Conservation (phyloP, 2,888 invertebrate genomes). For the Capitulum mitella region DNA sequence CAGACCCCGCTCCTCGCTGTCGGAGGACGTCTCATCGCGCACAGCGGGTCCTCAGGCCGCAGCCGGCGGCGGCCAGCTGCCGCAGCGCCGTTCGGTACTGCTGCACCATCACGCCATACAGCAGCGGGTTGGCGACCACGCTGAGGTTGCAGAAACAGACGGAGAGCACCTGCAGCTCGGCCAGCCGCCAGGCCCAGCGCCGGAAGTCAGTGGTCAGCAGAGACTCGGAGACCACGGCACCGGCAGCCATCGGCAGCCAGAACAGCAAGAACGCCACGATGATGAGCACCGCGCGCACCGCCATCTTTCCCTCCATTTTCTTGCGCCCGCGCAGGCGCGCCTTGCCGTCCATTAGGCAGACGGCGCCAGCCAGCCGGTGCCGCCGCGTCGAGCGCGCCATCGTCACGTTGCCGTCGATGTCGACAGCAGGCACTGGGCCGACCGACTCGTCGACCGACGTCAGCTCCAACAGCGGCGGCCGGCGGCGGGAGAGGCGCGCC, state of each 20-base stretch:
- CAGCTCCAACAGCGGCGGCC: background rate
- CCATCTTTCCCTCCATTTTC: background rate
- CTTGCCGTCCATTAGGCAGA: background rate
- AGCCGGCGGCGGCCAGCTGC: background rate
- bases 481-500: background rate
- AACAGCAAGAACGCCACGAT: background rate
- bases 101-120: conserved; percentile 10
- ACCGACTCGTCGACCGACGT: background rate
- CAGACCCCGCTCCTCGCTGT: too few species aligned
- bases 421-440: background rate
- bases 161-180: background rate
- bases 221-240: background rate
- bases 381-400: background rate
- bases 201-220: background rate
- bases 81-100: conserved; percentile 4
- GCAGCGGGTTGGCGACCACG: conserved; percentile 1
- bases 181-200: background rate
- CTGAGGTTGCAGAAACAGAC: background rate
- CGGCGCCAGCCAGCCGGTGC: background rate
- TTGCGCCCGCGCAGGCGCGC: background rate
- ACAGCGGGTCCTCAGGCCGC: too few species aligned
- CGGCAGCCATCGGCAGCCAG: background rate
- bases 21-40: too few species aligned
- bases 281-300: background rate
- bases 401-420: conserved; percentile 8